Conservation (phyloP, 1,140 invertebrate species). For the Macrostomum lignano region DNA sequence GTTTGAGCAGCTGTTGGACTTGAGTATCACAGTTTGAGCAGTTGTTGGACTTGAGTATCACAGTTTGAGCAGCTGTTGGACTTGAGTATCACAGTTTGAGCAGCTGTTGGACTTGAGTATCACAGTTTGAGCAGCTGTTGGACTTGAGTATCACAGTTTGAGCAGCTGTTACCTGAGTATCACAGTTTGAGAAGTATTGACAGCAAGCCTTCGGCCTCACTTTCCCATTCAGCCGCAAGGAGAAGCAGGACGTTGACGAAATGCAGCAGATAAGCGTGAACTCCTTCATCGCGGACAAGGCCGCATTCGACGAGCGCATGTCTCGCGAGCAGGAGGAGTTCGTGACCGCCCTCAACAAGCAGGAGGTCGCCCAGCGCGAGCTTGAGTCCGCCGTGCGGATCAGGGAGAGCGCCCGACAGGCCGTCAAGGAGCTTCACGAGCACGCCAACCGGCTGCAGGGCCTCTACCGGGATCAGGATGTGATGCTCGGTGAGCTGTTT, state of each 20-base stretch:
- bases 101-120: no score
- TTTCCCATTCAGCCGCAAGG: constrained; percentile 22
- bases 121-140: no score
- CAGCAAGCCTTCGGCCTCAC: no score
- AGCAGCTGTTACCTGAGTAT: no score
- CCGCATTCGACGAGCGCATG: constrained; percentile 17
- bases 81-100: no score
- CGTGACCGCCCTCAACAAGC: constrained; percentile 27
- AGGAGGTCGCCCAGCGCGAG: constrained; percentile 25
- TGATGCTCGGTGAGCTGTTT: constrained; percentile 31
- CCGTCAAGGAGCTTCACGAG: constrained; percentile 22
- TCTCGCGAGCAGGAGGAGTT: constrained; percentile 29
- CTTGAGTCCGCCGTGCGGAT: constrained; percentile 15
- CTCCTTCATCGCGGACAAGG: constrained; percentile 21
- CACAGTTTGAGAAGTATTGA: no score
- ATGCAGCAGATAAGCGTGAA: constrained; percentile 18
- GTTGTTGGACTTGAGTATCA: no score
- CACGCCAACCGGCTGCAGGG: constrained; percentile 29
- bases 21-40: no score
- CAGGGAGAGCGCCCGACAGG: constrained; percentile 20
- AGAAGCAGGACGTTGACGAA: constrained; percentile 25
- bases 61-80: no score
- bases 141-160: no score
- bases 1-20: no score
- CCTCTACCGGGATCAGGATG: constrained; percentile 32